Percentiles rank a stretch among this genome's conserved stretches.
These are phyloP conservation scores for Rhagoletis zephyria DNA, from an alignment of 1,140 invertebrate genomes.

Conservation along the genomic window DNA sequence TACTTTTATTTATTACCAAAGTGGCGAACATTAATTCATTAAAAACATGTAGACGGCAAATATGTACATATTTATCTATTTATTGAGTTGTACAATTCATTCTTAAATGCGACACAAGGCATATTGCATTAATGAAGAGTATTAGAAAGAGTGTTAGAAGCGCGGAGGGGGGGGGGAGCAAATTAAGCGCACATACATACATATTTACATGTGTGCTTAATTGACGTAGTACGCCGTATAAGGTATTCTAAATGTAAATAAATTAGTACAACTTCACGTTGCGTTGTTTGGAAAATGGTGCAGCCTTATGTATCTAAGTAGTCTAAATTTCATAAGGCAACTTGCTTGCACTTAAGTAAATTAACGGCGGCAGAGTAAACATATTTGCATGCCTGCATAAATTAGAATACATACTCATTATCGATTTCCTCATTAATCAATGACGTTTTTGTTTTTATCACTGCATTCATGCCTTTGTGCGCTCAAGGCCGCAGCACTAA, in stretches of 20 bases:
- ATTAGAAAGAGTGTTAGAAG: too few relatives aligned
- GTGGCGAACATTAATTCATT: not conserved
- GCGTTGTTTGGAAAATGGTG: too few relatives aligned
- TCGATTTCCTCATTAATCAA: constrained; percentile 34
- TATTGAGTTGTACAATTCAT: too few relatives aligned
- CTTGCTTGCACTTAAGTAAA: not conserved
- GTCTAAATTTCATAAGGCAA: too few relatives aligned
- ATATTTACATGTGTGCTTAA: not conserved
- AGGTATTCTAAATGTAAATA: not conserved
- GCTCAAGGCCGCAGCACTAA: not conserved
- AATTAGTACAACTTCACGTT: too few relatives aligned
- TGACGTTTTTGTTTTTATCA: not conserved
- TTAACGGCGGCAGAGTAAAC: not conserved
- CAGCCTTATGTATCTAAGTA: too few relatives aligned
- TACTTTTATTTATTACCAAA: not conserved
- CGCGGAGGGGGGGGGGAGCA: not conserved
- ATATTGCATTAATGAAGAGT: not conserved
- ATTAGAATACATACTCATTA: not conserved
- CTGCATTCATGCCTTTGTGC: not conserved
- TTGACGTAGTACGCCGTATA: not conserved
- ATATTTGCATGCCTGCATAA: not conserved
- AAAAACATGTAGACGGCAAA: not conserved
- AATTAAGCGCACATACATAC: not conserved
- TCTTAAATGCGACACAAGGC: not conserved
- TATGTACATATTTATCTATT: not conserved